A percentile compares a stretch with the other conserved stretches of the same genome.
Evolutionary conservation across 2,113 vertebrate genomes (phyloP).

Genomic region (Lepus europaeus): DNA sequence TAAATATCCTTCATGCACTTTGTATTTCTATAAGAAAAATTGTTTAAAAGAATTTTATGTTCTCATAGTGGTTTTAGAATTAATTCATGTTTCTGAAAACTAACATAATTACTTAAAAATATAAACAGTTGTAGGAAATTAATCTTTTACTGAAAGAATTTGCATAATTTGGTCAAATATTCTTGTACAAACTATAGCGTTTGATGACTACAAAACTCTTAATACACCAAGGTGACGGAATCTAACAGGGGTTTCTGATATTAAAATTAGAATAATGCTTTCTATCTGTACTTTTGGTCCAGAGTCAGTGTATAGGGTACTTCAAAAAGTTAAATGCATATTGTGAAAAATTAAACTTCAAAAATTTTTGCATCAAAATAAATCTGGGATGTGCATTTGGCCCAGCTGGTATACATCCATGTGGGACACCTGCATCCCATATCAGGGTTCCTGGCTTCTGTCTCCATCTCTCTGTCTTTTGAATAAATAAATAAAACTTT

Average conservation of each 20-base stretch:
- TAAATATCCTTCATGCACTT: neutral
- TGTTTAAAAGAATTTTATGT: conserved; percentile 58
- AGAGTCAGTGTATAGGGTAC: neutral
- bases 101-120: conserved; percentile 41
- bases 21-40: conserved; percentile 43
- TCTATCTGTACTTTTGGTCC: neutral
- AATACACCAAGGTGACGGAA: neutral
- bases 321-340: too few relatives aligned
- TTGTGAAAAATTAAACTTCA: too few relatives aligned
- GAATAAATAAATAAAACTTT: too few relatives aligned
- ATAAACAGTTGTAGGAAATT: neutral
- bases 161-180: neutral
- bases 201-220: neutral
- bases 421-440: too few relatives aligned
- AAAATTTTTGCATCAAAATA: too few relatives aligned
- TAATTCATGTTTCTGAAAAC: conserved; percentile 18
- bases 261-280: conserved; percentile 32
- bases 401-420: too few relatives aligned
- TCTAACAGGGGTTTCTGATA: neutral
- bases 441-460: too few relatives aligned
- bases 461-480: too few relatives aligned
- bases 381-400: too few relatives aligned
- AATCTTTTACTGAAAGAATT: neutral
- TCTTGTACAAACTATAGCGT: neutral
- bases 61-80: neutral